Evolutionary conservation across 2,888 invertebrate genomes (phyloP), one percentile per base, ranked within the genome.

Genomic region (Drosophila acutilabella): DNA sequence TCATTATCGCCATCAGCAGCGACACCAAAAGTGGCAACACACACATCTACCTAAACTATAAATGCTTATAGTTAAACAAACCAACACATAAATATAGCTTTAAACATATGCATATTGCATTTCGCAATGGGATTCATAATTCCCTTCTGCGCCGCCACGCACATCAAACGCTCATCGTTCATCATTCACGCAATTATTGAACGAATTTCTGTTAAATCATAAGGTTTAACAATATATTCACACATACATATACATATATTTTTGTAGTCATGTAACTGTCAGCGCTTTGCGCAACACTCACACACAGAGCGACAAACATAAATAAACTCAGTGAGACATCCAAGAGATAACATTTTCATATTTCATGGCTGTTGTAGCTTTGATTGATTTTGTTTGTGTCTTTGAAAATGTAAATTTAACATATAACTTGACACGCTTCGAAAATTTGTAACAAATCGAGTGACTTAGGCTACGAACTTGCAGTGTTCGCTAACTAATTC

Each of bases 181-280:
- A 71, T 67, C 84, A 84, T 78, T 73, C 87, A 73, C 62, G 70
- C 85, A 89, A 84, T 82, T 82, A 82, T 82, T 88, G 54, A 89
- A 74, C 67, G 85, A 87, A 88, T 71, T 65, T 78, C 64, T 87
- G 88, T 83, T 83, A 83, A 89, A 83, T 83, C 82, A 81, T 66
- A 80, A 54, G 72, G 71, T 66, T 79, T 80, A 60, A 66, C 54
- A 68, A 74, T 74, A 72, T 74, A 7, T 16, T 6, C 26, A 8
- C 23, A 4, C n/a, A n/a, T n/a, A n/a, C n/a, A 72, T 74, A 7
- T 16, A 10, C 26, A 8, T 20, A 4, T 23, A 51, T 41, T 77
- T 70, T 69, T 45, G 45, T 53, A 73, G 73, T 79, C 88, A 81
- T 83, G 88, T 89, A 88, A 88, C 83, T 84, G 88, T 88, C 80